These are phyloP conservation scores for Todiramphus chloris DNA, from an alignment of 2,113 vertebrate species.

Conservation along the genomic window DNA sequence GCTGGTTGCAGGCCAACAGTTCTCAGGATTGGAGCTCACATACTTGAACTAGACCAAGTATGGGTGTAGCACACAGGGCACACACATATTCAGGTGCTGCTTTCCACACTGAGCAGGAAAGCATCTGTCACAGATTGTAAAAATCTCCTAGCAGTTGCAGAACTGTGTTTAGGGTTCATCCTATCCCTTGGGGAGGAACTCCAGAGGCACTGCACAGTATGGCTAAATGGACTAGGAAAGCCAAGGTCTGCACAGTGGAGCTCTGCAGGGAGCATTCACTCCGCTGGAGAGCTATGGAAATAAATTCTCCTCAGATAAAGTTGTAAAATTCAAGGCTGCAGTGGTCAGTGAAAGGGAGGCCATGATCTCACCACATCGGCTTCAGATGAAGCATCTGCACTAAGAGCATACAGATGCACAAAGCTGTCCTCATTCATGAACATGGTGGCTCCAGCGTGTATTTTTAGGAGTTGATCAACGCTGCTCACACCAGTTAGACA, in stretches of 20 bases:
- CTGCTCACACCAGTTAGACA: neutral
- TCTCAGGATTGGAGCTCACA: neutral
- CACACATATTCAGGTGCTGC: neutral
- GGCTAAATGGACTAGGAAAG: neutral
- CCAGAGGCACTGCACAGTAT: neutral
- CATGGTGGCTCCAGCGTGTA: rapidly evolving
- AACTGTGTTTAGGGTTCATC: neutral
- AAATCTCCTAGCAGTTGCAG: neutral
- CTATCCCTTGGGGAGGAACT: rapidly evolving
- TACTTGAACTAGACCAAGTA: constrained; percentile 46
- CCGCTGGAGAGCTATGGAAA: neutral
- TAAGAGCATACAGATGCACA: neutral
- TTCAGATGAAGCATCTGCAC: neutral
- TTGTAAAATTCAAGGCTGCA: neutral
- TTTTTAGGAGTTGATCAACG: neutral
- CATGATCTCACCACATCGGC: neutral
- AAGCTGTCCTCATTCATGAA: neutral
- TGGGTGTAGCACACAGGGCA: neutral
- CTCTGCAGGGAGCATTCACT: neutral
- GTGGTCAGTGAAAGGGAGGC: constrained; percentile 58
- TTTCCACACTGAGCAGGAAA: neutral
- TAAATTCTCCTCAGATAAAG: neutral
- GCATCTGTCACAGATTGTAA: neutral
- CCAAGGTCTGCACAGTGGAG: neutral
- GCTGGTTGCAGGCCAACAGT: neutral